Percentiles rank a stretch among this genome's conserved stretches.
phyloP scores from a whole-genome alignment of 2,888 invertebrate genomes.

The Sturmia bella region DNA sequence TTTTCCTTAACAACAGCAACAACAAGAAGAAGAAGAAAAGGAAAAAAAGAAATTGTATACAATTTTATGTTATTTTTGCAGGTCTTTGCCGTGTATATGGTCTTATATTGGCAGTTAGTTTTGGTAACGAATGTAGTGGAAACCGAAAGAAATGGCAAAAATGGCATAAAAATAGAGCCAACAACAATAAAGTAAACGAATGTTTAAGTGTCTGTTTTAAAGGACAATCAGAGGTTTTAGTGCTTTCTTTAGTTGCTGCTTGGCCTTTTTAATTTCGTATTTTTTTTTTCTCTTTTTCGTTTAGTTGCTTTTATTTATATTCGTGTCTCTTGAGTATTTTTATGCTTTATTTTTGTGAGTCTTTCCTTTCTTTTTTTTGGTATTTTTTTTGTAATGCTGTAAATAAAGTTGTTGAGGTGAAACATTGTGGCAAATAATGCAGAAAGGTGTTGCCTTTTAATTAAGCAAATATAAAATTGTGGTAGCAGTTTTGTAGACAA shows the following conservation, averaged over 20 bases:
- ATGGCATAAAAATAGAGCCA: constrained; percentile 52
- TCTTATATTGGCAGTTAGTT: constrained; percentile 35
- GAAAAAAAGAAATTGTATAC: constrained; percentile 30
- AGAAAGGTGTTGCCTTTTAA: constrained; percentile 70
- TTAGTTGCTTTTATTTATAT: constrained; percentile 26
- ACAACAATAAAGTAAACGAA: constrained; percentile 58
- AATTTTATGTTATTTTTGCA: constrained; percentile 17
- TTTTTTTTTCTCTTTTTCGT: background rate
- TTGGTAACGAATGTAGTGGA: constrained; percentile 48
- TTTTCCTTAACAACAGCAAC: constrained; percentile 63
- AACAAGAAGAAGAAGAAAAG: constrained; percentile 31
- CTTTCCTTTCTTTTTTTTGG: constrained; percentile 17
- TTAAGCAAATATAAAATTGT: constrained; percentile 57
- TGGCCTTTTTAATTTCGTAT: constrained; percentile 6
- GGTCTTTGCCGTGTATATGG: constrained; percentile 7
- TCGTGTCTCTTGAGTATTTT: constrained; percentile 32
- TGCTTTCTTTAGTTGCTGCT: constrained; percentile 33
- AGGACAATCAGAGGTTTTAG: constrained; percentile 64
- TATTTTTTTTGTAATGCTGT: constrained; percentile 23
- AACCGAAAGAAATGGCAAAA: constrained; percentile 49
- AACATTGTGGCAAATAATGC: constrained; percentile 68
- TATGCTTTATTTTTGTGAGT: background rate
- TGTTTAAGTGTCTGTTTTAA: constrained; percentile 61
- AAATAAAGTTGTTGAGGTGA: constrained; percentile 68
- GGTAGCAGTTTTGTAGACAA: constrained; percentile 27